phyloP scores from a whole-genome alignment of 2,113 vertebrate species.

The Mustela lutreola region DNA sequence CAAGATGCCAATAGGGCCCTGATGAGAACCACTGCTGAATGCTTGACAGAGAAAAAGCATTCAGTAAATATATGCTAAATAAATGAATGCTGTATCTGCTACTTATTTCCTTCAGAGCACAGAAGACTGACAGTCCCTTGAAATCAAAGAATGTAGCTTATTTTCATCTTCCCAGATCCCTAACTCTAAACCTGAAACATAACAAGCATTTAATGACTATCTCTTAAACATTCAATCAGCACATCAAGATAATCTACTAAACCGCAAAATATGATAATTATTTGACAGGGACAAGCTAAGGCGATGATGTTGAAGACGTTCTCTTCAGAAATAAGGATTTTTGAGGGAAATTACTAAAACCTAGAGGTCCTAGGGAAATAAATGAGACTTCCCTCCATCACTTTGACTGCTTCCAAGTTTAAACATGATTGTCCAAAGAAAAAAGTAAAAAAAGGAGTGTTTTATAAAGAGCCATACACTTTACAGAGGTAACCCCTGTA shows the following conservation, averaged over 20 bases:
- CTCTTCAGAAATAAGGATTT: not conserved
- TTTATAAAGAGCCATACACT: not conserved
- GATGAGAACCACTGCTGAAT: not conserved
- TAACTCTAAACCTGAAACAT: not conserved
- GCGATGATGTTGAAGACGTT: not conserved
- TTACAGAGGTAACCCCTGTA: not conserved
- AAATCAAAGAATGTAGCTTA: conserved; percentile 3
- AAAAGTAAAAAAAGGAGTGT: not conserved
- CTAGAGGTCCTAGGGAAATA: not conserved
- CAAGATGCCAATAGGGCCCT: not conserved
- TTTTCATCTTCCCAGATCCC: not conserved
- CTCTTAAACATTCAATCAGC: conserved; percentile 1
- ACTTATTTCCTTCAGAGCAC: not conserved
- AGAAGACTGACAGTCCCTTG: not conserved
- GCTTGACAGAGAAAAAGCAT: not conserved
- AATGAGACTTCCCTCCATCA: not conserved
- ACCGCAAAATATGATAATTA: conserved; percentile 1
- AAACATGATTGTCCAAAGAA: conserved; percentile 21
- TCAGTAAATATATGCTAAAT: not conserved
- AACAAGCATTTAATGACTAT: not conserved
- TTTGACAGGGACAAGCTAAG: not conserved
- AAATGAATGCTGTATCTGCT: not conserved
- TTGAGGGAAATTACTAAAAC: not conserved
- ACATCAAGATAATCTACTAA: not conserved
- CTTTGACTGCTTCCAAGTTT: not conserved